A percentile compares a stretch with the other conserved stretches of the same genome.
These are phyloP conservation scores for Sminthurides aquaticus DNA, from an alignment of 2,888 invertebrate genomes.

Conservation along the genomic window DNA sequence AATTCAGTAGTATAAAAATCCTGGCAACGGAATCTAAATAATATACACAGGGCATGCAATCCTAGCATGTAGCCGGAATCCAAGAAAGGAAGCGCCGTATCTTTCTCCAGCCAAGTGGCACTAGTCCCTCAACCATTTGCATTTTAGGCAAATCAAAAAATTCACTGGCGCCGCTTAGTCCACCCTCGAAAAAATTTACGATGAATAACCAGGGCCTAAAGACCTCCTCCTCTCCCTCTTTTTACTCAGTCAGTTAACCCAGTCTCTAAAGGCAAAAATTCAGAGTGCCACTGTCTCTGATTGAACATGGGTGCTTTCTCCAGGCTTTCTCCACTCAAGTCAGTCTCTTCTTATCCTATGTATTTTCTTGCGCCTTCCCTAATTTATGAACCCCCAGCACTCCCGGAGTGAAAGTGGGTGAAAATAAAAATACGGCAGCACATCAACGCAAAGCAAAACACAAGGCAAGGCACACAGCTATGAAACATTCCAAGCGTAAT, in stretches of 20 bases:
- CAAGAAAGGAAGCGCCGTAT: neutral
- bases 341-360: no score
- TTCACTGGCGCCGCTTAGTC: slow-evolving; percentile 25
- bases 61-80: neutral
- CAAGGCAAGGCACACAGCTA: no score
- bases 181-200: slow-evolving; percentile 25
- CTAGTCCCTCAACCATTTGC: slow-evolving; percentile 25
- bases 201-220: neutral
- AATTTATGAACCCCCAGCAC: no score
- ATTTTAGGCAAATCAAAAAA: slow-evolving; percentile 33
- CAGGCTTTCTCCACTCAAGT: no score
- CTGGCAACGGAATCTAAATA: neutral
- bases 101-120: neutral
- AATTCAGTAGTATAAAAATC: neutral
- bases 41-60: neutral
- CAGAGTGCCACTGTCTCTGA: no score
- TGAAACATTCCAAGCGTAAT: no score
- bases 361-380: no score
- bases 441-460: no score
- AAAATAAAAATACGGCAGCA: no score
- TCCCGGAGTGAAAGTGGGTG: no score
- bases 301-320: neutral
- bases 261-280: neutral
- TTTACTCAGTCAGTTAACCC: slow-evolving; percentile 5
- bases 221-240: neutral